Evolutionary conservation across 2,113 vertebrate genomes (phyloP).

Genomic region (Eulemur rufifrons): DNA sequence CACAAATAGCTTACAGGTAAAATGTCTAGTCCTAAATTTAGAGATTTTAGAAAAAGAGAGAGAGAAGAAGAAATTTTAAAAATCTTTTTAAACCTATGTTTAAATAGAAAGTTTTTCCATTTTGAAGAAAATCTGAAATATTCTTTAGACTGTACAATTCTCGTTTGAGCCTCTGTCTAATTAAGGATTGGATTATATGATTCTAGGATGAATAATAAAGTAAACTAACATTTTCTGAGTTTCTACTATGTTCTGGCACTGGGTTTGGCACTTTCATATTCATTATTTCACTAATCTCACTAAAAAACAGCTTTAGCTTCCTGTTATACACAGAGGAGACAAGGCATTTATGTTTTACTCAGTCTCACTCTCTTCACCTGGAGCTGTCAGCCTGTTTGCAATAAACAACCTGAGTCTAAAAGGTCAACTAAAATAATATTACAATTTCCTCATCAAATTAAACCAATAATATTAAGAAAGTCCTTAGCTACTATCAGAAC

Average conservation of each 20-base stretch:
- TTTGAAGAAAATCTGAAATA: conserved; percentile 46
- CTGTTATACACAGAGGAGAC: not conserved
- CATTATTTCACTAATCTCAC: not conserved
- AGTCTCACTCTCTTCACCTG: not conserved
- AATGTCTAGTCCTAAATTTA: conserved; percentile 34
- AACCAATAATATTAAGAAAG: conserved; percentile 25
- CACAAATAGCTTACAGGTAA: conserved; percentile 51
- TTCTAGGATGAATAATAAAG: not conserved
- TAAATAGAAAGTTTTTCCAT: not conserved
- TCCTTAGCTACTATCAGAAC: not conserved
- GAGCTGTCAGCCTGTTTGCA: not conserved
- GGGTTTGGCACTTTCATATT: not conserved
- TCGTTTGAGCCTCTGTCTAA: not conserved
- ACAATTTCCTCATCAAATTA: not conserved
- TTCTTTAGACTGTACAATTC: not conserved
- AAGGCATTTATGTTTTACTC: not conserved
- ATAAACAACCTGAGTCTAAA: not conserved
- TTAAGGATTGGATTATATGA: not conserved
- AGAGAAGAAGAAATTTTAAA: not conserved
- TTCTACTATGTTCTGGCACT: not conserved
- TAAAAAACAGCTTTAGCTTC: not conserved
- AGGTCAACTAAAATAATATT: not conserved
- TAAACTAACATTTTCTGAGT: not conserved
- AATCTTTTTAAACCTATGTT: not conserved
- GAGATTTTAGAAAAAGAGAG: not conserved